phyloP scores from a whole-genome alignment of 2,888 invertebrate genomes.

The Portevinia maculata region DNA sequence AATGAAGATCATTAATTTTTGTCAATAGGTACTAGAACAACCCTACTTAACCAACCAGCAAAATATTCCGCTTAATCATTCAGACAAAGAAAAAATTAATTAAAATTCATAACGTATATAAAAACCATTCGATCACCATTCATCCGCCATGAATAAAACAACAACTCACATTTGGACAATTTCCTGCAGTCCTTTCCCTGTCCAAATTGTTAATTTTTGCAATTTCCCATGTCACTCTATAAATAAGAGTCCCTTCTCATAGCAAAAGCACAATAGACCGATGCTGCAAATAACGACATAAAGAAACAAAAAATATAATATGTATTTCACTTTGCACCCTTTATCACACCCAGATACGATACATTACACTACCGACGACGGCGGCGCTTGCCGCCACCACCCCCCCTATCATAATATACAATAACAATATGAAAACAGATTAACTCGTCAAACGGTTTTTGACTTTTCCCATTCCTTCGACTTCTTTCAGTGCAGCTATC shows the following conservation, averaged over 20 bases:
- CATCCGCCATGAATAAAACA: conserved; percentile 39
- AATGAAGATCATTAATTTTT: no score
- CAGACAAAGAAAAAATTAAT: conserved; percentile 30
- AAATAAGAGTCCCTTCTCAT: conserved; percentile 35
- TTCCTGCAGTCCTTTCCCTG: conserved; percentile 63
- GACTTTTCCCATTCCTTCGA: conserved; percentile 64
- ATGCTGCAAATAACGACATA: conserved; percentile 56
- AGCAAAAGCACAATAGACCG: conserved; percentile 34
- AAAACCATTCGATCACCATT: conserved; percentile 74
- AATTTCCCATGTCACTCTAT: conserved; percentile 72
- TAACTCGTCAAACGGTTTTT: conserved; percentile 76
- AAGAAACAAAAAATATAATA: conserved; percentile 40
- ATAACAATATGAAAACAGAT: conserved; percentile 75
- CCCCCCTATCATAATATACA: conserved; percentile 64
- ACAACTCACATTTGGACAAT: conserved; percentile 68
- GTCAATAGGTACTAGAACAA: no score
- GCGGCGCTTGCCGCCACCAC: conserved; percentile 12
- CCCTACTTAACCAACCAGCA: no score
- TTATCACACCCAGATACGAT: conserved; percentile 41
- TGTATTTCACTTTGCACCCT: conserved; percentile 69
- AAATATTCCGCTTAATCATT: not conserved
- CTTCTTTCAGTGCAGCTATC: not conserved
- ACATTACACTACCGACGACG: conserved; percentile 43
- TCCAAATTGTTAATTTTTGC: conserved; percentile 68
- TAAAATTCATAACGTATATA: conserved; percentile 74